Percentiles rank a stretch among this genome's conserved stretches.
Conservation (phyloP, 1,140 invertebrate species). For the Diachasma alloeum region DNA sequence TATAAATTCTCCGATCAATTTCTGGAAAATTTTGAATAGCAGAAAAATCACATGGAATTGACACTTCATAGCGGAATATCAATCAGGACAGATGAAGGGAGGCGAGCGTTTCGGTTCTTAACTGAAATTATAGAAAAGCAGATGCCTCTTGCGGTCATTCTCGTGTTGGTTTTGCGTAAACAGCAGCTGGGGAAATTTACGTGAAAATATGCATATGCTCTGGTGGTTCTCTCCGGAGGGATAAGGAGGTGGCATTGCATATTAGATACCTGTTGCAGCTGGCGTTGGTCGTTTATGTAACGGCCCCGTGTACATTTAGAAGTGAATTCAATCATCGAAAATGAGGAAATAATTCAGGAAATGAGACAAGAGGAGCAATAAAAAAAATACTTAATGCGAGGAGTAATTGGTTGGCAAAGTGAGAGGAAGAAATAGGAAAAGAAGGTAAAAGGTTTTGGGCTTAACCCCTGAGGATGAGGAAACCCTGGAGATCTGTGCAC, state of each 20-base stretch:
- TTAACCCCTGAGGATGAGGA: neutral
- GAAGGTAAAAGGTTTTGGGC: neutral
- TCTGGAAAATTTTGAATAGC: neutral
- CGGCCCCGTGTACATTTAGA: too few species aligned
- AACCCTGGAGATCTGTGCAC: neutral
- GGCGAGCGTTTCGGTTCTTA: slow-evolving; percentile 16
- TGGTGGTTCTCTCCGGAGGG: neutral
- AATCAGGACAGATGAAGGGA: neutral
- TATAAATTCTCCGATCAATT: neutral
- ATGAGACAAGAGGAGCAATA: neutral
- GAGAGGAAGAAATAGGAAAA: neutral
- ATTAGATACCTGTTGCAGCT: neutral
- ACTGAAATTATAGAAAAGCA: slow-evolving; percentile 16
- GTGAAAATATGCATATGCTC: slow-evolving; percentile 2
- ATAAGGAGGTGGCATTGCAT: neutral
- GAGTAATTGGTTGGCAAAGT: neutral
- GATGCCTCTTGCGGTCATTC: slow-evolving; percentile 39
- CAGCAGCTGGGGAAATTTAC: slow-evolving; percentile 45
- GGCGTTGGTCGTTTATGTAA: too few species aligned
- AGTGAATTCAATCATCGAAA: too few species aligned
- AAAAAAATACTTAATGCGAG: neutral
- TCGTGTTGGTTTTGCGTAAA: slow-evolving; percentile 51
- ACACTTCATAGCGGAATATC: neutral
- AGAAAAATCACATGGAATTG: neutral
- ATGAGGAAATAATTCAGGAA: too few species aligned